Base-by-base conservation (phyloP, 64 coral and sea anemone genomes). In the Montipora sp. region DNA sequence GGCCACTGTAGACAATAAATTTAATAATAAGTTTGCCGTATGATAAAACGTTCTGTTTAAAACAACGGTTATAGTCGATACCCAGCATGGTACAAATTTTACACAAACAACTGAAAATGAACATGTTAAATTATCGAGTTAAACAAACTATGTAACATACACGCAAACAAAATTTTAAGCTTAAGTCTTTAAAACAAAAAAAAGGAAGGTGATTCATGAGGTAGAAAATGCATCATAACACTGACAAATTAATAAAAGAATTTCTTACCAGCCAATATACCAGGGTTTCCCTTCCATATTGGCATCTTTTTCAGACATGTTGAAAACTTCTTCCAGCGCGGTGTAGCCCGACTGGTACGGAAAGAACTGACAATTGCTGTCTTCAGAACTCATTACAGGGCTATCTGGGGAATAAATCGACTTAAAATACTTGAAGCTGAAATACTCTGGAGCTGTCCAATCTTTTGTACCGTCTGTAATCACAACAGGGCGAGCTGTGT, bases 371-470 rank as follows among this genome's bases (percentile, higher is more conserved):
- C 98, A 99, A 51, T 96, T 92, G 12, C 51, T 13, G 48, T 99
- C 98, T 1, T 75, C 74, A 6, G 77, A 68, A 0, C 94, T 75
- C 36, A 98, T 46, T 0, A 94, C 98, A 2, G 98, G 98, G 19
- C 98, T 99, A 16, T 92, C 88, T 23, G 92, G 77, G 1, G 80
- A 77, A 47, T 99, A 99, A 36, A 99, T 77, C 22, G 84, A 91
- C 51, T 94, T 99, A 24, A 99, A 99, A 65, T 94, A 99, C 57
- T 94, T 90, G 65, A 99, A 99, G 88, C 94, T 99, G 79, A 99
- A 99, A 51, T 94, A 47, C 55, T 93, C 73, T 16, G 79, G 11
- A 1, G 98, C 98, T 43, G 94, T 90, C 98, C 98, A 99, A 43
- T 89, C 91, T 81, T 89, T 94, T 18, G 87, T 92, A 16, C 92